Evolutionary conservation across 2,113 vertebrate species (phyloP), one percentile per base, ranked within the genome.

Genomic region (Heterotilapia buettikoferi): DNA sequence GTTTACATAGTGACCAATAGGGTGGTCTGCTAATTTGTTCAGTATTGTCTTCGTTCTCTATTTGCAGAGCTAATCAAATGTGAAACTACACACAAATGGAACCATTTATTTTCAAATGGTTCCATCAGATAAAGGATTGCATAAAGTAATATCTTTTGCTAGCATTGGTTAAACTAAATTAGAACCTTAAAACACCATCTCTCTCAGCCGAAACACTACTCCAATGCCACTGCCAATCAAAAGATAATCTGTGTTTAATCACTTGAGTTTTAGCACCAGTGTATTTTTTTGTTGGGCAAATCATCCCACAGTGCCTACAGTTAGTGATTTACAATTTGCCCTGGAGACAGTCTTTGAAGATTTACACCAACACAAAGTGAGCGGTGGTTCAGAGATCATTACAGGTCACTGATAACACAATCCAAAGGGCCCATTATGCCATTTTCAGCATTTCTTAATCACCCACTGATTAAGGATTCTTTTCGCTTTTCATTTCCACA

Each of bases 391-490:
- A 83, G 66, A 82, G 33, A 73, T 82, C 73, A 38, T 57, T 19
- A 24, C 16, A 40, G 83, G 61, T 84, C 91, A 71, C 33, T 9
- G 66, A 71, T n/a, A 9, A 19, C 19, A 45, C 26, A 19, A 66
- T 54, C 26, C 24, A 50, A 45, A 24, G 40, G 3, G 18, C 31
- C 40, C 24, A 73, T 80, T 63, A 56, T 40, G 33, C 78, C 4
- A 13, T 54, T 80, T 90, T 80, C 82, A 56, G 45, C 9, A 73
- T 88, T 86, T 83, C 24, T 61, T 83, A 84, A 92, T 91, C 68
- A 85, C n/a, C 29, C 16, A 7, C 47, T 80, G 80, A 90, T 92
- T 84, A 53, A 71, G 38, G 52, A 85, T 66, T 52, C 18, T 80
- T 56, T 83, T 56, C 2, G 40, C 9, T 52, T 80, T 86, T 54